phyloP scores from a whole-genome alignment of 2,888 invertebrate genomes.

The Atrina japonica region DNA sequence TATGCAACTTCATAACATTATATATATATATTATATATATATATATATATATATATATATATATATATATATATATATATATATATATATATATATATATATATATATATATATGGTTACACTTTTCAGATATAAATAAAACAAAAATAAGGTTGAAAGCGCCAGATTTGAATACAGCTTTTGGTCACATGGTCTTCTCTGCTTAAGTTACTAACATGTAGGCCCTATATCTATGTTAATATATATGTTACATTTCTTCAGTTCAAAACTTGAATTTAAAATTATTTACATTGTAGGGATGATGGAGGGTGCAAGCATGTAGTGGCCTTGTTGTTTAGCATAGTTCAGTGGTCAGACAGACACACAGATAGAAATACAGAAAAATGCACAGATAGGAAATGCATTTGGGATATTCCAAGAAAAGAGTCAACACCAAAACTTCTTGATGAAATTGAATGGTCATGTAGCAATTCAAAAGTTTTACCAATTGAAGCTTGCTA shows the following conservation, averaged over 20 bases:
- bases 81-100: too few species aligned
- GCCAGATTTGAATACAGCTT: too few species aligned
- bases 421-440: conserved; percentile 15
- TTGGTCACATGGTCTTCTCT: too few species aligned
- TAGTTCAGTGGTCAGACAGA: conserved; percentile 16
- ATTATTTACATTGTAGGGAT: conserved; percentile 3
- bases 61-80: too few species aligned
- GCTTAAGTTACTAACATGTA: too few species aligned
- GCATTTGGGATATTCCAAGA: conserved; percentile 19
- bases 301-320: conserved; percentile 24
- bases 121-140: too few species aligned
- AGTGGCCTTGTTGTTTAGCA: conserved; percentile 15
- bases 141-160: too few species aligned
- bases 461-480: background rate
- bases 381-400: conserved; percentile 28
- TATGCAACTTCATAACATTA: too few species aligned
- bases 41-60: too few species aligned
- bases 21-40: too few species aligned
- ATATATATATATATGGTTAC: too few species aligned
- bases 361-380: conserved; percentile 23
- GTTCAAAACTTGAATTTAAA: background rate
- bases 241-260: background rate
- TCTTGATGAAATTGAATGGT: conserved; percentile 16
- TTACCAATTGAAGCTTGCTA: background rate
- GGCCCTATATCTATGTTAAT: too few species aligned